A percentile compares a stretch with the other conserved stretches of the same genome.
Evolutionary conservation across 2,888 invertebrate species (phyloP).

Genomic region (Syritta pipiens): DNA sequence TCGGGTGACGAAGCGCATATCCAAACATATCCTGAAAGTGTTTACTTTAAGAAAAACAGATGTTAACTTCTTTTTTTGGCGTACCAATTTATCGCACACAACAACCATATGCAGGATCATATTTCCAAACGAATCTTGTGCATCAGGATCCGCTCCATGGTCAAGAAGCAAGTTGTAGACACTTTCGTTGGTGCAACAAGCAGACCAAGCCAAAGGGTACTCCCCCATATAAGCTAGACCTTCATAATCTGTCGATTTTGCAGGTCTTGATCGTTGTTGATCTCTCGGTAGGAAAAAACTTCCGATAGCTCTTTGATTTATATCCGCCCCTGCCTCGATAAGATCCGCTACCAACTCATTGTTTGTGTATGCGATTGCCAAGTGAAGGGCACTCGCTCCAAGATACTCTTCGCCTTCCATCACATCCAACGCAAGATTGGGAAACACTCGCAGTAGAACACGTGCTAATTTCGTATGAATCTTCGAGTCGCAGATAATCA

Average conservation of each 20-base stretch:
- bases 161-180: conserved; percentile 97
- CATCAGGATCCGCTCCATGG: conserved; percentile 95
- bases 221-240: conserved; percentile 98
- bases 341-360: conserved; percentile 96
- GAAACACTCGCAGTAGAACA: conserved; percentile 93
- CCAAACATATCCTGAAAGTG: conserved; percentile 95
- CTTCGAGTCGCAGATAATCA: conserved; percentile 96
- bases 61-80: too few relatives aligned
- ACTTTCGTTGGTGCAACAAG: conserved; percentile 97
- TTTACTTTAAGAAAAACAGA: background rate
- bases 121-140: conserved; percentile 98
- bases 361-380: conserved; percentile 98
- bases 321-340: conserved; percentile 94
- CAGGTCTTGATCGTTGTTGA: conserved; percentile 89
- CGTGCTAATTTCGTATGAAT: conserved; percentile 87
- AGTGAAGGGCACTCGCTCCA: conserved; percentile 95
- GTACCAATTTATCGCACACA: conserved; percentile 97
- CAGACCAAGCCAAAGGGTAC: conserved; percentile 98
- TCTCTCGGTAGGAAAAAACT: conserved; percentile 98
- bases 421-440: conserved; percentile 93
- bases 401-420: conserved; percentile 99
- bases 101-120: conserved; percentile 99
- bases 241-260: conserved; percentile 94
- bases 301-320: conserved; percentile 95
- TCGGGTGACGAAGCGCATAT: conserved; percentile 96